phyloP scores from a whole-genome alignment of 2,113 vertebrate species.

The Thermophis baileyi region DNA sequence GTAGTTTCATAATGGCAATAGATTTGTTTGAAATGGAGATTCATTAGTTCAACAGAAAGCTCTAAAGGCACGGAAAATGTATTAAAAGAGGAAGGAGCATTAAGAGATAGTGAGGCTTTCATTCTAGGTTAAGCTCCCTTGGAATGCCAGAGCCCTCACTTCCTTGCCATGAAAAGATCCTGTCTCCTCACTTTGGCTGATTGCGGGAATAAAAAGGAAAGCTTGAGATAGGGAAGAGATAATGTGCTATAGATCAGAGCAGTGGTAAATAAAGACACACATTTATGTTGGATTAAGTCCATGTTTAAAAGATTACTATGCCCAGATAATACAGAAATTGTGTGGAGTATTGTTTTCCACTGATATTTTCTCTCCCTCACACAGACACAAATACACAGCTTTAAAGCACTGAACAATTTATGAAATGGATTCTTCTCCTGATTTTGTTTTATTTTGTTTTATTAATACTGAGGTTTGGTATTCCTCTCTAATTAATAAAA shows the following conservation, averaged over 20 bases:
- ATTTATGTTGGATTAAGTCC: slow-evolving; percentile 6
- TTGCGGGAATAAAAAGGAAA: slow-evolving; percentile 44
- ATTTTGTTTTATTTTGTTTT: background rate
- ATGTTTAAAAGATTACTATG: slow-evolving; percentile 25
- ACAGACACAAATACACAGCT: background rate
- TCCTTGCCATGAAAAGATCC: slow-evolving; percentile 40
- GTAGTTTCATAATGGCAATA: background rate
- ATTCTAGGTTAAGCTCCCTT: slow-evolving; percentile 55
- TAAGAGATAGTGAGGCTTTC: slow-evolving; percentile 14
- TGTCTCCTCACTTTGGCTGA: slow-evolving; percentile 45
- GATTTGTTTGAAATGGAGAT: slow-evolving; percentile 12
- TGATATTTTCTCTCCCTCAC: background rate
- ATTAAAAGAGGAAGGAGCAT: slow-evolving; percentile 24
- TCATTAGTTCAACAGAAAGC: slow-evolving; percentile 24
- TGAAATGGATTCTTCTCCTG: background rate
- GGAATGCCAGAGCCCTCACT: slow-evolving; percentile 34
- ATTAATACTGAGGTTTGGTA: background rate
- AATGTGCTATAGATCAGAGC: slow-evolving; percentile 38
- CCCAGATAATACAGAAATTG: slow-evolving; percentile 2
- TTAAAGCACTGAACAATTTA: background rate
- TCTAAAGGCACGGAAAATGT: slow-evolving; percentile 9
- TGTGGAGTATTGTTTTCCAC: background rate
- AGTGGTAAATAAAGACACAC: slow-evolving; percentile 3
- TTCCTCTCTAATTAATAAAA: background rate
- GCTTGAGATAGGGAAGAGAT: slow-evolving; percentile 17